Conservation (phyloP, 1,140 invertebrate species). For the Heliconius hewitsoni region DNA sequence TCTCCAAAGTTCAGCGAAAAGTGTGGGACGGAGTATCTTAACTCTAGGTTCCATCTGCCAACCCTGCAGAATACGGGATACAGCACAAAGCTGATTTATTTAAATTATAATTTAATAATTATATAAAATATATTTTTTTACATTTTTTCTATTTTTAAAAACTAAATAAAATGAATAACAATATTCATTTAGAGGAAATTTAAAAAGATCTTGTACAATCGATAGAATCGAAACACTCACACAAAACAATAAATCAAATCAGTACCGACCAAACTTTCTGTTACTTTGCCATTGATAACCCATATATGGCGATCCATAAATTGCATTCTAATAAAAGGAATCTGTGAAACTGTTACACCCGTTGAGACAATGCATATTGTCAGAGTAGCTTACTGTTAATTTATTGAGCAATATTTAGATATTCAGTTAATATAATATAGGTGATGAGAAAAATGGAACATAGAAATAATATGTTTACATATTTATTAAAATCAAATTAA, state of each 20-base stretch:
- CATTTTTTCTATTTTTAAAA: too few species aligned
- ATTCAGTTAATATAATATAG: not conserved
- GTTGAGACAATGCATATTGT: not conserved
- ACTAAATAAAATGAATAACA: too few species aligned
- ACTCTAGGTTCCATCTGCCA: too few species aligned
- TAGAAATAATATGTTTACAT: too few species aligned
- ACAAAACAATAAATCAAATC: slow-evolving; percentile 33
- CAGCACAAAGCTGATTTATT: too few species aligned
- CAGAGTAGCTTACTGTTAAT: not conserved
- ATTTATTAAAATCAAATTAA: too few species aligned
- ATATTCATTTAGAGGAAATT: not conserved
- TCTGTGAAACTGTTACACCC: slow-evolving; percentile 9
- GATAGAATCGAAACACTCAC: slow-evolving; percentile 15
- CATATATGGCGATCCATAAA: slow-evolving; percentile 30
- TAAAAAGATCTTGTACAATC: not conserved
- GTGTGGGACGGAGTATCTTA: too few species aligned
- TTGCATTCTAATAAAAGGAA: slow-evolving; percentile 2
- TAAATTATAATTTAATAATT: too few species aligned
- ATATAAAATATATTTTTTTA: too few species aligned
- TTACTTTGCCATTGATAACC: slow-evolving; percentile 31
- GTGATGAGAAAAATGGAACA: too few species aligned
- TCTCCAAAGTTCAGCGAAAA: too few species aligned
- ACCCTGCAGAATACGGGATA: too few species aligned
- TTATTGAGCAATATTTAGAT: not conserved
- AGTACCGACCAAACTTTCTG: slow-evolving; percentile 20